These are phyloP conservation scores for Mechanitis messenoides DNA, from an alignment of 2,888 invertebrate species.

Conservation along the genomic window DNA sequence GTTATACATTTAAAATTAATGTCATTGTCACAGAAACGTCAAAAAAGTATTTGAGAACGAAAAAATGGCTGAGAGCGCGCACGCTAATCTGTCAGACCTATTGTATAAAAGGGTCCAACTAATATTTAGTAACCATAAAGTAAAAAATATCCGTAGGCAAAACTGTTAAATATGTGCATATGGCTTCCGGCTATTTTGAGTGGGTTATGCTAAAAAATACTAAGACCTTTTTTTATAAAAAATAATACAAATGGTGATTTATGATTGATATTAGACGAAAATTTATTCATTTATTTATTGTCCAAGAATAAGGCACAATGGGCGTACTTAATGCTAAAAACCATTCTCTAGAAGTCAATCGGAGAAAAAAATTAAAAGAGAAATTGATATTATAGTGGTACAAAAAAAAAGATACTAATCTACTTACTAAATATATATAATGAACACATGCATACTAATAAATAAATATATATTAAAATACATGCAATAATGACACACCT, in stretches of 20 bases:
- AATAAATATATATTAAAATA: no score
- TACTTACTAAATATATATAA: no score
- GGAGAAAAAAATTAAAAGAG: no score
- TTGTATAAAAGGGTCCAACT: constrained; percentile 66
- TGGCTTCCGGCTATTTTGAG: constrained; percentile 74
- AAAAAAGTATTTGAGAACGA: constrained; percentile 35
- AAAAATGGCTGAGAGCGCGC: constrained; percentile 65
- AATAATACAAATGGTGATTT: constrained; percentile 44
- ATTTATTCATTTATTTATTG: constrained; percentile 3
- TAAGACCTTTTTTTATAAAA: constrained; percentile 42
- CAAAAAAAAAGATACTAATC: no score
- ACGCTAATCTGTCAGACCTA: constrained; percentile 68
- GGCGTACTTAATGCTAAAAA: no score
- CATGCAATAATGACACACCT: constrained; percentile 26
- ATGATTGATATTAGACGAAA: constrained; percentile 35
- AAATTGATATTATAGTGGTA: no score
- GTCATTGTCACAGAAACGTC: constrained; percentile 52
- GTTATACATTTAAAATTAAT: constrained; percentile 71
- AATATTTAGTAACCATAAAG: constrained; percentile 73
- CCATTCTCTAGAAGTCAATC: no score
- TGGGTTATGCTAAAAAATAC: constrained; percentile 71
- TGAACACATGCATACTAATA: no score
- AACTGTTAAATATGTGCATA: constrained; percentile 71
- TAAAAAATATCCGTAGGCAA: constrained; percentile 64
- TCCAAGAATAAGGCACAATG: no score